Evolutionary conservation across 2,113 vertebrate species (phyloP).

Genomic region (Vicugna pacos): DNA sequence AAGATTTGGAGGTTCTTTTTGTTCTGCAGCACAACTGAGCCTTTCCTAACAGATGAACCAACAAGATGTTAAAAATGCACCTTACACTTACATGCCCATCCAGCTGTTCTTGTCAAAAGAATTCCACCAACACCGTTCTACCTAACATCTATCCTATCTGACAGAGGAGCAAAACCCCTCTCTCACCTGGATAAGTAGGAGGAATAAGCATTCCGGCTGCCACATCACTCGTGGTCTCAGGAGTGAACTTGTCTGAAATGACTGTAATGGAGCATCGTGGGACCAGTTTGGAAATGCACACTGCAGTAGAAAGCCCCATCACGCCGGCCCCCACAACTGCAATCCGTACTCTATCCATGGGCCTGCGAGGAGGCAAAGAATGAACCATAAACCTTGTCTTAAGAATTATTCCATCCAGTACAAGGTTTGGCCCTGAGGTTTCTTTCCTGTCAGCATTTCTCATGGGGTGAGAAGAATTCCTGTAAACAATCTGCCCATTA

Average conservation of each 20-base stretch:
- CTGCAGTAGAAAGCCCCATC: conserved; percentile 93
- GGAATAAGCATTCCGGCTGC: conserved; percentile 95
- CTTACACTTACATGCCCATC: neutral
- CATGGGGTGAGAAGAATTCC: neutral
- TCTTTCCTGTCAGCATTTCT: neutral
- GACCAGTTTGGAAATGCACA: conserved; percentile 88
- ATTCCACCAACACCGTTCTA: neutral
- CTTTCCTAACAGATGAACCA: neutral
- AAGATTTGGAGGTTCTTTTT: neutral
- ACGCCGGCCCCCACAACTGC: conserved; percentile 94
- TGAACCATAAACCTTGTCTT: neutral
- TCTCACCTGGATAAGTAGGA: conserved; percentile 89
- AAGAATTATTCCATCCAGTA: neutral
- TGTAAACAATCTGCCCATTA: neutral
- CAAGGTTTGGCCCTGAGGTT: neutral
- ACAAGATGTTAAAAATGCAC: neutral
- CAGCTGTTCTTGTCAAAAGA: neutral
- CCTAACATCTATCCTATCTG: neutral
- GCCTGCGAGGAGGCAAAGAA: neutral
- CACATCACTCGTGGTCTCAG: conserved; percentile 93
- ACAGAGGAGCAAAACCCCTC: neutral
- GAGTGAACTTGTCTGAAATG: conserved; percentile 92
- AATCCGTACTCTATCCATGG: conserved; percentile 82
- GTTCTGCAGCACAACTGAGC: neutral
- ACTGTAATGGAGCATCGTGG: conserved; percentile 89